phyloP scores from a whole-genome alignment of 2,797 vertebrate genomes.

The Myotis findleyi region DNA sequence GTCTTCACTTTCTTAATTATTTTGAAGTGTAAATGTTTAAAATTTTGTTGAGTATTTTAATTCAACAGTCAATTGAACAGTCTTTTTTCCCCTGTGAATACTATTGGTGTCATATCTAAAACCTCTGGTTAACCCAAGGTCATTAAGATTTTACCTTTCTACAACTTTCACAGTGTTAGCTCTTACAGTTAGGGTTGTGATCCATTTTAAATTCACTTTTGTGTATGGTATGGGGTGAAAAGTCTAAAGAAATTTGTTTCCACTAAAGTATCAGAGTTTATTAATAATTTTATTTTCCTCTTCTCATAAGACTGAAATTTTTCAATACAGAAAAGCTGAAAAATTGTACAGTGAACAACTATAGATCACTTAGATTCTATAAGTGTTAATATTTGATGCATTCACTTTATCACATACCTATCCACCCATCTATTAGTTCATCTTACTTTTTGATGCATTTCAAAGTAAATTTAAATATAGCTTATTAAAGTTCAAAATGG shows the following conservation, averaged over 20 bases:
- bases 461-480: background rate
- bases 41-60: background rate
- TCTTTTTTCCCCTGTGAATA: background rate
- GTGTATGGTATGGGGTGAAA: background rate
- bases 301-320: background rate
- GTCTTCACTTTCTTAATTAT: background rate
- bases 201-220: slow-evolving; percentile 28
- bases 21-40: background rate
- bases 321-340: background rate
- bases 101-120: background rate
- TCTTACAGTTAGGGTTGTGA: background rate
- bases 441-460: background rate
- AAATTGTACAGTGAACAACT: background rate
- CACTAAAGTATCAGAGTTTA: background rate
- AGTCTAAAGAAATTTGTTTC: background rate
- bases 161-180: background rate
- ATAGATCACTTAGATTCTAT: background rate
- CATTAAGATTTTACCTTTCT: background rate
- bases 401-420: background rate
- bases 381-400: background rate
- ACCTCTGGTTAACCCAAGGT: background rate
- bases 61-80: background rate
- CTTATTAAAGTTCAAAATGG: background rate
- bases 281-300: background rate
- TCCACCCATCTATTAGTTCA: background rate